Base-by-base conservation (phyloP, 1,140 invertebrate genomes). In the Diprion similis region DNA sequence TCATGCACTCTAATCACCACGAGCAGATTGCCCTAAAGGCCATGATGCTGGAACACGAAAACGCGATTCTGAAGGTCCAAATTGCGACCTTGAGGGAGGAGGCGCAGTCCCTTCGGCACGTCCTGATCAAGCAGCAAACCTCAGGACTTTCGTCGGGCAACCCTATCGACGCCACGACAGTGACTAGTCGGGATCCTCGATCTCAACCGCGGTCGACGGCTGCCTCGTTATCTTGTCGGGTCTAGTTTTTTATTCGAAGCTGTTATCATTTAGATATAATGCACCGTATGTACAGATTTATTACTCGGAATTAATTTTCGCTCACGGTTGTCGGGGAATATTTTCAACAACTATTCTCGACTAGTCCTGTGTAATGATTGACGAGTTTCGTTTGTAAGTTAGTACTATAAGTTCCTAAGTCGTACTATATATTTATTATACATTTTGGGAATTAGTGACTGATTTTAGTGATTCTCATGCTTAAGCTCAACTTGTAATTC, bases 21-120 rank as follows among this genome's bases (percentile, higher is more conserved):
- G 24, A 37, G 15, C 86, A 95, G 91, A 93, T 96, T 73, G 95
- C 95, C 0, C 90, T 96, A 76, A 90, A 93, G 59, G 95, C 95
- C 0, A 93, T 92, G 59, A 90, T 94, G 37, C 84, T 97, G 17
- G 95, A 96, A 82, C 94, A 95, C 82, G 95, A 97, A 85, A 97
- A 97, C 81, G 93, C 94, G 0, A 91, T 96, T 37, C 86, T 97
- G 4, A 89, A 94, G 68, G 95, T 94, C 0, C 95, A 97, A 83
- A 89, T 96, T 1, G 85, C 93, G 17, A 94, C 94, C 0, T 83
- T 97, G 4, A 85, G 94, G n/a, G 94, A 97, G 81, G 95, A 97
- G 84, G 89, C 94, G 1, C 89, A 93, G 13, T 91, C 93, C 0
- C 87, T 96, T 15, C 82, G 93, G 8, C 91, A 93, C 68, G 87